Percentiles rank a stretch among this genome's conserved stretches.
These are phyloP conservation scores for Odontamblyopus rebecca DNA, from an alignment of 2,797 vertebrate species.

Conservation along the genomic window DNA sequence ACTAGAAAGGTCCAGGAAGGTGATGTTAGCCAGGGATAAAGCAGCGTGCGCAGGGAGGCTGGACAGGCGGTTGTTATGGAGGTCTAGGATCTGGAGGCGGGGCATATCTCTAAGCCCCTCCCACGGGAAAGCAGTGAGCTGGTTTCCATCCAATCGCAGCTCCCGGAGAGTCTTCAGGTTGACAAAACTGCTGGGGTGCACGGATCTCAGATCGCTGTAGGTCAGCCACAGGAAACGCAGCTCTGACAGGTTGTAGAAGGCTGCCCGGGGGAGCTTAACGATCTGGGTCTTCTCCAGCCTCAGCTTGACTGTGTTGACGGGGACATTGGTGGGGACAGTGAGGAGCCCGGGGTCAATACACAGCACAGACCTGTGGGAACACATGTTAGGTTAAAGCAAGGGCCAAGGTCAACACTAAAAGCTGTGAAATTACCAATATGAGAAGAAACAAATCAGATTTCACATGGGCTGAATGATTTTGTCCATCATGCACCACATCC, in stretches of 20 bases:
- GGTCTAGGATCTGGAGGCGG: conserved; percentile 83
- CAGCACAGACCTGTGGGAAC: conserved; percentile 77
- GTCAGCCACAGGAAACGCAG: conserved; percentile 90
- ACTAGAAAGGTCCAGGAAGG: conserved; percentile 91
- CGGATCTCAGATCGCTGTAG: conserved; percentile 82
- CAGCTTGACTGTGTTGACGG: conserved; percentile 85
- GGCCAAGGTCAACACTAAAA: no score
- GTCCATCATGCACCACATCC: no score
- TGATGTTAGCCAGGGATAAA: conserved; percentile 83
- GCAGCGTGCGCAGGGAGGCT: conserved; percentile 82
- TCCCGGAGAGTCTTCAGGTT: conserved; percentile 89
- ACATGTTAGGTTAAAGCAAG: no score
- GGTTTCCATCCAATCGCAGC: conserved; percentile 88
- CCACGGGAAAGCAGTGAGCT: conserved; percentile 89
- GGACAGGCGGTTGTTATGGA: conserved; percentile 89
- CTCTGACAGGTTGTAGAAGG: conserved; percentile 90
- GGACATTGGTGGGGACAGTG: conserved; percentile 84
- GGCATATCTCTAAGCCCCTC: conserved; percentile 88
- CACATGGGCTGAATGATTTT: no score
- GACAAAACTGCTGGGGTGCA: conserved; percentile 89
- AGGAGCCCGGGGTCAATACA: conserved; percentile 87
- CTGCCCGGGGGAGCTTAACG: conserved; percentile 82
- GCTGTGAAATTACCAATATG: no score
- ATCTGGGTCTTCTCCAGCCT: conserved; percentile 89
- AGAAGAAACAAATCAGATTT: no score